Evolutionary conservation across 2,888 invertebrate genomes (phyloP), one percentile per base, ranked within the genome.

Genomic region (Cosmorhoe ocellata): DNA sequence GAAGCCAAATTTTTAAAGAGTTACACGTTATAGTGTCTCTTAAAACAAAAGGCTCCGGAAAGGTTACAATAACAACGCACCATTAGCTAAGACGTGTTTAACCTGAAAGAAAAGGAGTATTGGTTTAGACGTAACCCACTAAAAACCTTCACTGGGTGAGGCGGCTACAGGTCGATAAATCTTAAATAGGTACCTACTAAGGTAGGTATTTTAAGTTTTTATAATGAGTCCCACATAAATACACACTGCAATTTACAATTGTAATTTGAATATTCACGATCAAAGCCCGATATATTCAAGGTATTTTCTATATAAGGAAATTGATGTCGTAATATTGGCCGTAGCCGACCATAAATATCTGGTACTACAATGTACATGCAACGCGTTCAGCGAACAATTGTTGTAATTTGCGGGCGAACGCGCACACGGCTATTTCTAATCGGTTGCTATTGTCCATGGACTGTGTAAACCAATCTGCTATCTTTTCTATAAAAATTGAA

Each of bases 371-470:
- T 13, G 40, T 46, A 36, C 33, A 58, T 34, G 39, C 51, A 28
- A 51, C 48, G 43, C 51, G 39, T 38, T 42, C 61, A 30, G 45
- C 66, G 71, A 67, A 77, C 78, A 84, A 81, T 81, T 69, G 76
- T 76, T 70, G 73, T 76, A 80, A 83, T 82, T 83, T 80, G 78
- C 72, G 79, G 80, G 74, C 74, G 70, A 69, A 56, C 51, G 62
- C 64, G 58, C 60, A 39, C 66, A 57, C 66, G 65, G 59, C 66
- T 66, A 79, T 72, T 79, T 71, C 77, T 82, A 85, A 86, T 85
- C 81, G 81, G 81, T 81, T 76, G 70, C 76, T 65, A 81, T 81
- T 80, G 79, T 79, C 71, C 67, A 65, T 63, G 63, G 71, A 72
- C 71, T 47, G 28, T 64, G 66, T 63, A 62, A 65, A 74, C 67